Evolutionary conservation across 2,113 vertebrate genomes (phyloP).

Genomic region (Esox niger): DNA sequence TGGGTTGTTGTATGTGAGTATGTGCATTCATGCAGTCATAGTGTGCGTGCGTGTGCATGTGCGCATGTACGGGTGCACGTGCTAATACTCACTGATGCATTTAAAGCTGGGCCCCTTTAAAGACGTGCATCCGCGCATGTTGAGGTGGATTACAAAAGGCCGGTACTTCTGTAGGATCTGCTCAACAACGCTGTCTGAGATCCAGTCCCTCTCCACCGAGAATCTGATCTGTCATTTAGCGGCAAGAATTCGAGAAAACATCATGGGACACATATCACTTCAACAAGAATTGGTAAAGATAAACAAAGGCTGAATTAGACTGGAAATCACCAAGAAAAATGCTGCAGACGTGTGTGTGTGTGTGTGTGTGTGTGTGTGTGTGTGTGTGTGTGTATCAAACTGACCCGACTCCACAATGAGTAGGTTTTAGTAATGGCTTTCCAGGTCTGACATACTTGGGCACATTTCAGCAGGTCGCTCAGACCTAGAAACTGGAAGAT

Average conservation of each 20-base stretch:
- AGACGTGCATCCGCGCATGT: constrained; percentile 55
- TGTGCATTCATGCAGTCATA: background rate
- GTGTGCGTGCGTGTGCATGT: background rate
- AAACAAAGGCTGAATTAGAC: too few relatives aligned
- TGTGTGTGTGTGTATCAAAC: constrained; percentile 11
- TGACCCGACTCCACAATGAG: constrained; percentile 64
- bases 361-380: background rate
- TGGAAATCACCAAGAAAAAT: background rate
- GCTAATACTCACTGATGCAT: constrained; percentile 58
- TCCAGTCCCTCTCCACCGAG: constrained; percentile 55
- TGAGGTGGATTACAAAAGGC: constrained; percentile 58
- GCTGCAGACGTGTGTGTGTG: background rate
- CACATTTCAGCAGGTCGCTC: constrained; percentile 60
- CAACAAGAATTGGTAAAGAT: background rate
- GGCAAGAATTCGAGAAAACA: constrained; percentile 10
- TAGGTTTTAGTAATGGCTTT: constrained; percentile 55
- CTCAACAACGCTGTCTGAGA: constrained; percentile 47
- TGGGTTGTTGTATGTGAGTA: too few relatives aligned
- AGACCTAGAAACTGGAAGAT: constrained; percentile 60
- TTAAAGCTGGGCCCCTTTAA: constrained; percentile 52
- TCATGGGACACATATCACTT: background rate
- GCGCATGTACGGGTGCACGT: background rate
- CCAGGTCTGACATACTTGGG: constrained; percentile 63
- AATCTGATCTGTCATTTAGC: constrained; percentile 58
- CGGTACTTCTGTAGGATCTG: constrained; percentile 56